Percentiles rank a stretch among this genome's conserved stretches.
These are phyloP conservation scores for Laspeyria flexula DNA, from an alignment of 2,888 invertebrate species.

Conservation along the genomic window DNA sequence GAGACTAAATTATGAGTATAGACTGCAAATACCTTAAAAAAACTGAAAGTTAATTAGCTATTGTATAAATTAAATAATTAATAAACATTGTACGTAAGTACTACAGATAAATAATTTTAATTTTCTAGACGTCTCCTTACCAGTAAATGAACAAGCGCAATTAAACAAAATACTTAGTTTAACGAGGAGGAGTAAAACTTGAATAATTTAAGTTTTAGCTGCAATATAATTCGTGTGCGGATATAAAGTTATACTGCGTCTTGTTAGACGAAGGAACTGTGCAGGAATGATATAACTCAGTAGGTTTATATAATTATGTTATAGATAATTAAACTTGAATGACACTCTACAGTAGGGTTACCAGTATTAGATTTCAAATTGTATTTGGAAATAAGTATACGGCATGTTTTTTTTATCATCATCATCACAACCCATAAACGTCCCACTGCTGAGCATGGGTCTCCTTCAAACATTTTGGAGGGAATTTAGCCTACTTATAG, in stretches of 20 bases:
- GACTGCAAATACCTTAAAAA: too few species aligned
- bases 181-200: constrained; percentile 8
- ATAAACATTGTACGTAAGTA: too few species aligned
- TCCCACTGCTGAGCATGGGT: too few species aligned
- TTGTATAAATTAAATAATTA: too few species aligned
- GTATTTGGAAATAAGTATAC: not conserved
- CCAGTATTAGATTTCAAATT: not conserved
- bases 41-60: too few species aligned
- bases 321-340: constrained; percentile 40
- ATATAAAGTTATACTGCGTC: constrained; percentile 8
- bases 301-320: constrained; percentile 22
- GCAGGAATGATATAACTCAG: constrained; percentile 18
- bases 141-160: not conserved
- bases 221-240: constrained; percentile 19
- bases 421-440: too few species aligned
- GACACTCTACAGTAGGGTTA: constrained; percentile 10
- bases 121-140: too few species aligned
- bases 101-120: too few species aligned
- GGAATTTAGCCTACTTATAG: too few species aligned
- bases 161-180: constrained; percentile 12
- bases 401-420: too few species aligned
- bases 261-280: constrained; percentile 7
- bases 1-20: too few species aligned
- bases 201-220: constrained; percentile 17
- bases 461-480: too few species aligned